These are phyloP conservation scores for Eurypyga helias DNA, from an alignment of 2,113 vertebrate genomes.

Conservation along the genomic window DNA sequence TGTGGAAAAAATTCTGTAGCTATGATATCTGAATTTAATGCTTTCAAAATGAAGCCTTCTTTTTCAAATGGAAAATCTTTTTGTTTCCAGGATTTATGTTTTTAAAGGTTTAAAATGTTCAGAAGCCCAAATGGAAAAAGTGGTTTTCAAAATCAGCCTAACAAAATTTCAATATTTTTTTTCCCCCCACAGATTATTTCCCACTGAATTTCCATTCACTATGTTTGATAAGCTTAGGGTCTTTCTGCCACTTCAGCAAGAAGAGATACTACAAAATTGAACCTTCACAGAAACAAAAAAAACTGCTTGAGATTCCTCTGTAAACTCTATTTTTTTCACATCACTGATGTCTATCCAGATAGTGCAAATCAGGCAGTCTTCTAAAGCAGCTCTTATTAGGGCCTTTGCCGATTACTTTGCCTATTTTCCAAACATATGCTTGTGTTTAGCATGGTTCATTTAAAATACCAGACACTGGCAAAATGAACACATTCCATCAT, in stretches of 20 bases:
- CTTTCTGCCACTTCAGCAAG: neutral
- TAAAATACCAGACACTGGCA: conserved; percentile 4
- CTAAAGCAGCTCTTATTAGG: neutral
- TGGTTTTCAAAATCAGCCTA: neutral
- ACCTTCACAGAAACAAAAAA: neutral
- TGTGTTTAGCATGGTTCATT: neutral
- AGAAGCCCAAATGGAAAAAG: neutral
- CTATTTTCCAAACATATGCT: conserved; percentile 25
- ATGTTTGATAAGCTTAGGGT: neutral
- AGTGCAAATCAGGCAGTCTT: neutral
- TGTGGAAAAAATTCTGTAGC: neutral
- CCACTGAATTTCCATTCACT: neutral
- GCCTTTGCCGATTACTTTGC: neutral
- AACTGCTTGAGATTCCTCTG: neutral
- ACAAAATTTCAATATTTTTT: neutral
- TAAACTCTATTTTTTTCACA: neutral
- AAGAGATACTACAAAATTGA: neutral
- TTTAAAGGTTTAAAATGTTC: neutral
- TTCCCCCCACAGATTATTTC: neutral
- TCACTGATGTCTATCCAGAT: neutral
- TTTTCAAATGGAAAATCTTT: neutral
- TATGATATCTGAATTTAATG: neutral
- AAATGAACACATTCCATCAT: neutral
- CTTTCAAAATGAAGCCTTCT: neutral
- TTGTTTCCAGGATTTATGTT: neutral